Conservation (phyloP, 2,113 vertebrate species). For the Chaenocephalus aceratus region DNA sequence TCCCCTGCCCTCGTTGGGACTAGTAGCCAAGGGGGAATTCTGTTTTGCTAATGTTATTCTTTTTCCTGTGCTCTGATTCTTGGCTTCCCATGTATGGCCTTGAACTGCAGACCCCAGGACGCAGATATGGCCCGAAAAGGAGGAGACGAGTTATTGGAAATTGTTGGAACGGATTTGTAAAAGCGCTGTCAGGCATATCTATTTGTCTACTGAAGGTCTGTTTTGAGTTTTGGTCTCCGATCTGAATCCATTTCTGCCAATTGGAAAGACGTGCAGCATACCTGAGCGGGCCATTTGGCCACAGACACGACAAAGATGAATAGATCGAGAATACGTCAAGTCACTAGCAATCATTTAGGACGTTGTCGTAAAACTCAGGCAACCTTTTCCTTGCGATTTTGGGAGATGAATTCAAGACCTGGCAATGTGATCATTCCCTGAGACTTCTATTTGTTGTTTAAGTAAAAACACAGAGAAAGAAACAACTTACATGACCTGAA, state of each 20-base stretch:
- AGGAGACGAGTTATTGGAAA: constrained; percentile 63
- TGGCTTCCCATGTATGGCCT: constrained; percentile 72
- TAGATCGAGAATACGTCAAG: constrained; percentile 21
- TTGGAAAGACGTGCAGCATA: constrained; percentile 56
- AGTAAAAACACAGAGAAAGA: not conserved
- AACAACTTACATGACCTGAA: not conserved
- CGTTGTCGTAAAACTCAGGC: constrained; percentile 4
- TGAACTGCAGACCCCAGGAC: constrained; percentile 59
- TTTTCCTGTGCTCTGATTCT: constrained; percentile 35
- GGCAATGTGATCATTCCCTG: not conserved
- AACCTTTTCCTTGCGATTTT: not conserved
- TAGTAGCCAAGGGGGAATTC: constrained; percentile 33
- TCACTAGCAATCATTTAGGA: constrained; percentile 7
- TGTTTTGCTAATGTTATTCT: constrained; percentile 58
- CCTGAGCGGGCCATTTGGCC: constrained; percentile 20
- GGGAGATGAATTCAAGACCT: constrained; percentile 11
- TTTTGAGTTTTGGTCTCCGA: constrained; percentile 60
- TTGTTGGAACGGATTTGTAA: constrained; percentile 65
- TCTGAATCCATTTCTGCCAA: constrained; percentile 41
- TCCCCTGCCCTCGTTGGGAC: constrained; percentile 36
- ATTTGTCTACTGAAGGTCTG: constrained; percentile 66
- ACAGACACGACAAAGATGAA: constrained; percentile 20
- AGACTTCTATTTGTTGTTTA: not conserved
- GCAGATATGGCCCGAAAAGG: constrained; percentile 60
- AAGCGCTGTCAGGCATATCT: constrained; percentile 57